Evolutionary conservation across 2,113 vertebrate genomes (phyloP), one percentile per base, ranked within the genome.

Genomic region (Hepsetus odoe): DNA sequence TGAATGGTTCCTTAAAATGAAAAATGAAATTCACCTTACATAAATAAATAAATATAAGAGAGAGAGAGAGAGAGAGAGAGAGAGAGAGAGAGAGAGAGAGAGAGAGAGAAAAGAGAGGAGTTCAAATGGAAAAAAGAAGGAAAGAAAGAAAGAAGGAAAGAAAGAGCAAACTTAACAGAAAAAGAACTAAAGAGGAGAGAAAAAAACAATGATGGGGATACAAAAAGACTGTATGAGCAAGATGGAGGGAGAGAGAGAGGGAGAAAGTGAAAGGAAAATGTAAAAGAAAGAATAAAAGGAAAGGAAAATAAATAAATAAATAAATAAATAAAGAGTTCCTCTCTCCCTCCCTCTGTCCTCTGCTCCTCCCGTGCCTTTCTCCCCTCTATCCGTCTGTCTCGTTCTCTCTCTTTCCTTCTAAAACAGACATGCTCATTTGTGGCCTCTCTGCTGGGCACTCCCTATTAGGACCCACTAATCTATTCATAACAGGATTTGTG

Each of bases 241-340:
- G 65, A 32, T 61, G 40, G 68, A 58, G 70, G 33, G 33, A 51
- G 72, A 38, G 68, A 12, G 72, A 32, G 66, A 79, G 88, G 32
- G 73, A 62, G 68, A 53, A n/a, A 24, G 28, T 70, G 68, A 49
- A 8, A 11, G 10, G 1, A 1, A 2, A 1, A 11, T 16, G 12
- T 44, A 44, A n/a, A n/a, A n/a, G n/a, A n/a, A n/a, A n/a, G n/a
- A n/a, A n/a, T n/a, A n/a, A n/a, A n/a, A n/a, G n/a, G n/a, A n/a
- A n/a, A n/a, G n/a, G n/a, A n/a, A n/a, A n/a, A n/a, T n/a, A n/a
- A n/a, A n/a, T n/a, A n/a, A n/a, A n/a, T n/a, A n/a, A n/a, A n/a
- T n/a, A n/a, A n/a, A n/a, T n/a, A n/a, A n/a, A n/a, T n/a, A n/a
- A n/a, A n/a, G n/a, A n/a, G n/a, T n/a, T 18, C 18, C 14, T 49